Evolutionary conservation across 1,140 invertebrate genomes (phyloP).

Genomic region (Penaeus vannamei): DNA sequence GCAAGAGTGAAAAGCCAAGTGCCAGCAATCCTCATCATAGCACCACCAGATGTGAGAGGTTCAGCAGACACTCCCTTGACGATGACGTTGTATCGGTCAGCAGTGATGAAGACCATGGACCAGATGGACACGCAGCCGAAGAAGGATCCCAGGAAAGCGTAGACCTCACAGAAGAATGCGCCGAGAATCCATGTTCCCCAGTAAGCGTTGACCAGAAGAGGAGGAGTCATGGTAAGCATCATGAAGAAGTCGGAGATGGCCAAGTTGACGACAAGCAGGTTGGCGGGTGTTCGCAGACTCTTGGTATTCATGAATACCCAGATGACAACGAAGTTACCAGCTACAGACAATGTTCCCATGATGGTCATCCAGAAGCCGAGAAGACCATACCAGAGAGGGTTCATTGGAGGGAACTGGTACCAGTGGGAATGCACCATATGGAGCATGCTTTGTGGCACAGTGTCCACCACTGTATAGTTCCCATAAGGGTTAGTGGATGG

Average conservation of each 20-base stretch:
- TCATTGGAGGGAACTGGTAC: slow-evolving; percentile 73
- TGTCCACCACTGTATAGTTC: neutral
- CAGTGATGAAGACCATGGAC: too few species aligned
- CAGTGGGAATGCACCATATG: too few species aligned
- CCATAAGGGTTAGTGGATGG: slow-evolving; percentile 26
- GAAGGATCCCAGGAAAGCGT: slow-evolving; percentile 79
- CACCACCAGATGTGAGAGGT: slow-evolving; percentile 66
- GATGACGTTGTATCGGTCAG: slow-evolving; percentile 66
- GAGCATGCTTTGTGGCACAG: slow-evolving; percentile 68
- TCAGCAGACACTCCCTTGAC: slow-evolving; percentile 68
- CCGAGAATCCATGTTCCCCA: slow-evolving; percentile 72
- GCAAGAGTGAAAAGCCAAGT: slow-evolving; percentile 68
- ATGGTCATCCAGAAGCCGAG: slow-evolving; percentile 69
- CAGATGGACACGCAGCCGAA: slow-evolving; percentile 75
- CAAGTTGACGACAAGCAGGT: slow-evolving; percentile 86
- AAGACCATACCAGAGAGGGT: slow-evolving; percentile 82
- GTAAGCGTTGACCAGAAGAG: slow-evolving; percentile 83
- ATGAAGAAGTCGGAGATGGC: slow-evolving; percentile 90
- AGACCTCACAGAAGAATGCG: slow-evolving; percentile 85
- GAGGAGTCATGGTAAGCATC: too few species aligned
- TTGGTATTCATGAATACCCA: slow-evolving; percentile 87
- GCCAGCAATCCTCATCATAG: slow-evolving; percentile 64
- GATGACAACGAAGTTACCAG: slow-evolving; percentile 87
- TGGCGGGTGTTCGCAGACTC: slow-evolving; percentile 84
- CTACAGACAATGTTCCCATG: slow-evolving; percentile 80